phyloP scores from a whole-genome alignment of 2,797 vertebrate genomes.

The Falco novaeseelandiae region DNA sequence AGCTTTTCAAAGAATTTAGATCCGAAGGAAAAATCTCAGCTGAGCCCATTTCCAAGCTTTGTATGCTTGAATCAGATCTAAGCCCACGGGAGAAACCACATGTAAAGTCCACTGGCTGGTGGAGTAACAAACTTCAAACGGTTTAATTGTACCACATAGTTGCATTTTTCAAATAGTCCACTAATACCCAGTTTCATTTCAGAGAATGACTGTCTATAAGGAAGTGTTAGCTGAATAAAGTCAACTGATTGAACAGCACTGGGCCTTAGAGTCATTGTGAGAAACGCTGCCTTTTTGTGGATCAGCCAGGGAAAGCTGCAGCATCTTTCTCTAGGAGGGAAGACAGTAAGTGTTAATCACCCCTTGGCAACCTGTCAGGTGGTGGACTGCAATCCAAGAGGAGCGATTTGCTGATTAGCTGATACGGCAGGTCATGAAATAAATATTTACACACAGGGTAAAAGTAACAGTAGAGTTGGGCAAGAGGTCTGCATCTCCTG shows the following conservation, averaged over 20 bases:
- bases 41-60: neutral
- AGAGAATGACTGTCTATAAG: neutral
- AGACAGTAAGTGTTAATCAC: neutral
- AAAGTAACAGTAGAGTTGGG: neutral
- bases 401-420: neutral
- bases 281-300: neutral
- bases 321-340: neutral
- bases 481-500: neutral
- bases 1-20: neutral
- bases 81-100: neutral
- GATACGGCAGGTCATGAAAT: neutral
- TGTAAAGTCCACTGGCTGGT: neutral
- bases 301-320: neutral
- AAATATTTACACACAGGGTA: neutral
- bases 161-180: neutral
- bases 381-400: neutral
- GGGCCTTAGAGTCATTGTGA: neutral
- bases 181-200: neutral
- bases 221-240: neutral
- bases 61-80: neutral
- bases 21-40: neutral
- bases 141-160: neutral
- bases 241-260: neutral
- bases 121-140: neutral
- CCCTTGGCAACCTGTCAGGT: neutral